phyloP scores from a whole-genome alignment of 2,797 vertebrate genomes.

The Spea hammondii region DNA sequence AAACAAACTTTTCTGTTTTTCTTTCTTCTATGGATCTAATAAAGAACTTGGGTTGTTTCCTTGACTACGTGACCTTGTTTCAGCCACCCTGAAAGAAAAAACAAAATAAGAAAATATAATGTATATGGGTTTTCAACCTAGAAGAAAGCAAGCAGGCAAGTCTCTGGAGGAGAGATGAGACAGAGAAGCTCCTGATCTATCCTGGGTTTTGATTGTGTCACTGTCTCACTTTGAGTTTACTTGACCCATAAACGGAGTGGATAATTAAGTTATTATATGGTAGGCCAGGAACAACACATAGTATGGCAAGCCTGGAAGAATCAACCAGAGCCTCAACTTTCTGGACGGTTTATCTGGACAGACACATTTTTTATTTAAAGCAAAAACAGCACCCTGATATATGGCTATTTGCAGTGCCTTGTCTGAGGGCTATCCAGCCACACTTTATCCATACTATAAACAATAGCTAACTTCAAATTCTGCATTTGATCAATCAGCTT shows the following conservation, averaged over 20 bases:
- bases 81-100: constrained; percentile 18
- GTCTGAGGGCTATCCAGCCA: too few relatives aligned
- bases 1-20: too few relatives aligned
- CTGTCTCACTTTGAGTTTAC: constrained; percentile 13
- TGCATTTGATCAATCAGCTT: too few relatives aligned
- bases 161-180: background rate
- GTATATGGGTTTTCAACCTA: background rate
- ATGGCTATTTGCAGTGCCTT: too few relatives aligned
- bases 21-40: constrained; percentile 20
- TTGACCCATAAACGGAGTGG: constrained; percentile 32
- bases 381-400: too few relatives aligned
- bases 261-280: constrained; percentile 23
- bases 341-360: too few relatives aligned
- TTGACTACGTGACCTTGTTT: background rate
- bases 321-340: too few relatives aligned
- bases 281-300: background rate
- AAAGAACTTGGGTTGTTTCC: background rate
- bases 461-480: too few relatives aligned
- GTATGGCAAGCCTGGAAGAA: too few relatives aligned
- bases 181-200: background rate
- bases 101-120: background rate
- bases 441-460: too few relatives aligned
- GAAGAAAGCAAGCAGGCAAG: background rate
- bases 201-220: background rate
- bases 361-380: too few relatives aligned